Evolutionary conservation across 2,888 invertebrate genomes (phyloP).

Genomic region (Synergus japonicus): DNA sequence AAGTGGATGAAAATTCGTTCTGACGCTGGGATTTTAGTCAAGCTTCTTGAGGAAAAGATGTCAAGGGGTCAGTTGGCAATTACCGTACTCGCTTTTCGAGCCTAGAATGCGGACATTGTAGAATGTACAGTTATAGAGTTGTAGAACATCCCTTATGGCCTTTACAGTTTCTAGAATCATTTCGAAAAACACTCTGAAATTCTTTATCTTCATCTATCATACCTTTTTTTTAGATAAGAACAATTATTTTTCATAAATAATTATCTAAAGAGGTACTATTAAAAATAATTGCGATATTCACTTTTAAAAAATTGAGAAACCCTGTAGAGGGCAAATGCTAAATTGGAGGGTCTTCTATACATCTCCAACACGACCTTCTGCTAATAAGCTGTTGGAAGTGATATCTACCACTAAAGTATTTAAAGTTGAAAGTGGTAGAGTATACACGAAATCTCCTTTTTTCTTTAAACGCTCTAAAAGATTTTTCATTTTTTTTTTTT

Average conservation of each 20-base stretch:
- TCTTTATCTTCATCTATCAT: background rate
- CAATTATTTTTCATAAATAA: no score
- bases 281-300: background rate
- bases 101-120: no score
- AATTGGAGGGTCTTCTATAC: slow-evolving; percentile 11
- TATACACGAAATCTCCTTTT: background rate
- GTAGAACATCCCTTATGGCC: no score
- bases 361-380: slow-evolving; percentile 8
- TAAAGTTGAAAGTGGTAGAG: background rate
- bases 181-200: slow-evolving; percentile 1
- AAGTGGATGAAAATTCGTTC: slow-evolving; percentile 4
- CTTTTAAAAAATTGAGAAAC: slow-evolving; percentile 8
- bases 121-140: no score
- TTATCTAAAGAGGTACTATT: no score
- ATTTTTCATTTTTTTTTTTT: background rate
- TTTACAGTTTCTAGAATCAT: no score
- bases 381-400: slow-evolving; percentile 2
- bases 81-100: no score
- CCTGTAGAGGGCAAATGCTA: background rate
- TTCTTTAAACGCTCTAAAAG: background rate
- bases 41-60: slow-evolving; percentile 21
- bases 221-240: background rate
- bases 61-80: slow-evolving; percentile 14
- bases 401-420: slow-evolving; percentile 12
- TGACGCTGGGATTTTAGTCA: slow-evolving; percentile 10